Evolutionary conservation across 2,113 vertebrate genomes (phyloP).

Genomic region (Hirundichthys speculiger): DNA sequence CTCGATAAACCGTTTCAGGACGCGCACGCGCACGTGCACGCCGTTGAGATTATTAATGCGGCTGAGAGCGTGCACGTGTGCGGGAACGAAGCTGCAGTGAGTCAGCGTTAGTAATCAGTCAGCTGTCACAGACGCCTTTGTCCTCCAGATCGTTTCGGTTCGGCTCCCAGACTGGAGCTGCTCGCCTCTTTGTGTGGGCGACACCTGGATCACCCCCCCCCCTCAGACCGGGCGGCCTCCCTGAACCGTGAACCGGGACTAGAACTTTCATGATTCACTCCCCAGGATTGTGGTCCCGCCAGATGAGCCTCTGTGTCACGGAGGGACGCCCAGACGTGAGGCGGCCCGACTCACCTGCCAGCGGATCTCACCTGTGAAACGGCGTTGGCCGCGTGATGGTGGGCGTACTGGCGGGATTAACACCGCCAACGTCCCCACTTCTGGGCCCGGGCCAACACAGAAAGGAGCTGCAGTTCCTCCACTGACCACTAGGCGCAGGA

Average conservation of each 20-base stretch:
- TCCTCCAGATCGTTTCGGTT: conserved; percentile 61
- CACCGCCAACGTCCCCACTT: too few relatives aligned
- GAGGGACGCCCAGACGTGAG: too few relatives aligned
- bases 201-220: too few relatives aligned
- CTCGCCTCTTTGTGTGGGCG: conserved; percentile 27
- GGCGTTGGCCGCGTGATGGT: too few relatives aligned
- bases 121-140: conserved; percentile 68
- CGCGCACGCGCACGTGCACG: conserved; percentile 14
- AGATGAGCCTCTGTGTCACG: too few relatives aligned
- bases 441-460: too few relatives aligned
- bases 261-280: conserved; percentile 57
- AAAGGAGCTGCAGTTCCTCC: too few relatives aligned
- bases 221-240: conserved; percentile 6
- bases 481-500: too few relatives aligned
- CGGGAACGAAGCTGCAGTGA: conserved; percentile 65
- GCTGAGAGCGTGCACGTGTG: conserved; percentile 2
- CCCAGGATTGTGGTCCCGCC: conserved; percentile 24
- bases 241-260: not conserved
- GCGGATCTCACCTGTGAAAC: too few relatives aligned
- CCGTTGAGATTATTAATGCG: conserved; percentile 22
- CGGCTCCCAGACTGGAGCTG: conserved; percentile 49
- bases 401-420: too few relatives aligned
- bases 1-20: conserved; percentile 10
- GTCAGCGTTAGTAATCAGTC: conserved; percentile 71
- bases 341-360: too few relatives aligned